A percentile compares a stretch with the other conserved stretches of the same genome.
phyloP scores from a whole-genome alignment of 2,113 vertebrate genomes.

The Sylvietta virens region DNA sequence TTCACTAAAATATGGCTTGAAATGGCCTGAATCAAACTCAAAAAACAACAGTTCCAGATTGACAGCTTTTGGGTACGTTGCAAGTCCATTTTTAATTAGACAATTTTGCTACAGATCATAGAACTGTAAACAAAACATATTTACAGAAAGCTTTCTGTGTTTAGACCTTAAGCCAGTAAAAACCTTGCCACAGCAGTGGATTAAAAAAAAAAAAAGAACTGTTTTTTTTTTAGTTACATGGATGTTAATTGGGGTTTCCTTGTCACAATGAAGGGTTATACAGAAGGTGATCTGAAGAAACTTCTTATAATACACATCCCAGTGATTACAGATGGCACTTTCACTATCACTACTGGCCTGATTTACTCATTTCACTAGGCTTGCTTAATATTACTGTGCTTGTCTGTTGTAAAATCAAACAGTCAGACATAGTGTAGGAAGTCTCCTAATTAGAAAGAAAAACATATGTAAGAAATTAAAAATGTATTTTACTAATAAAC shows the following conservation, averaged over 20 bases:
- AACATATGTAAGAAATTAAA: background rate
- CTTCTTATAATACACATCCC: background rate
- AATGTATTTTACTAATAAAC: constrained; percentile 8
- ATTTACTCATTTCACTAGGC: background rate
- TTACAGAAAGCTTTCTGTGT: constrained; percentile 57
- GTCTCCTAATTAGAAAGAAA: background rate
- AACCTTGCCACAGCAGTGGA: background rate
- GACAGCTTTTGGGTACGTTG: constrained; percentile 35
- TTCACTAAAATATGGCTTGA: constrained; percentile 22
- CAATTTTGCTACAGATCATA: constrained; percentile 56
- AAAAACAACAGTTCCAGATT: background rate
- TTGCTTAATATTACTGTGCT: constrained; percentile 19
- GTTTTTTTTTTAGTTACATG: constrained; percentile 26
- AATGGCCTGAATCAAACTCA: constrained; percentile 44
- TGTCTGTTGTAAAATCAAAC: constrained; percentile 2
- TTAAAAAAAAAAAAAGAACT: background rate
- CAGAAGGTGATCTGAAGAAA: constrained; percentile 39
- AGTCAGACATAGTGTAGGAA: background rate
- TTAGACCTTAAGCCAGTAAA: constrained; percentile 49
- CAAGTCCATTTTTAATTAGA: constrained; percentile 60
- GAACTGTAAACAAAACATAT: constrained; percentile 55
- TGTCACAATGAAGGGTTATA: constrained; percentile 16
- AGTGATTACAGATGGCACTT: background rate
- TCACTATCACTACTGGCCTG: background rate
- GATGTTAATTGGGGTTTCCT: constrained; percentile 44